Evolutionary conservation across 2,113 vertebrate species (phyloP).

Genomic region (Alosa alosa): DNA sequence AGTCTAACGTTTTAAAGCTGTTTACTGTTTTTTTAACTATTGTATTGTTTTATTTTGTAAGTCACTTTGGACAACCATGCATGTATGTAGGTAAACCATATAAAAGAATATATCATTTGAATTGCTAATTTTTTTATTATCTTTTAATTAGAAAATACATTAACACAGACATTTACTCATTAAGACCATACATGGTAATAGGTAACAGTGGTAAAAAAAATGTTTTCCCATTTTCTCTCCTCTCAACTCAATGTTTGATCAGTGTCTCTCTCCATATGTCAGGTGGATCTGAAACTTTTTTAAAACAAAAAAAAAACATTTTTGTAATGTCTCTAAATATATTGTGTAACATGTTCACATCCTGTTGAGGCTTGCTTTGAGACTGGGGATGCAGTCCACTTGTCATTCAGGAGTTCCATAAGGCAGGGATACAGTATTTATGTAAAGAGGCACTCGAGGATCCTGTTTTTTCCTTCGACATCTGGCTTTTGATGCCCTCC

Average conservation of each 20-base stretch:
- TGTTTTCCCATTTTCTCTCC: no score
- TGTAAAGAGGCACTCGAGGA: not conserved
- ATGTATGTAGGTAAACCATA: not conserved
- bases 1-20: no score
- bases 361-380: not conserved
- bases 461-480: not conserved
- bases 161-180: not conserved
- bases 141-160: not conserved
- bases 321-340: not conserved
- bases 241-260: not conserved
- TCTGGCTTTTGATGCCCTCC: conserved; percentile 6
- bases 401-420: not conserved
- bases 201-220: no score
- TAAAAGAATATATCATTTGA: not conserved
- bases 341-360: not conserved
- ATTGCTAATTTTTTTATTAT: not conserved
- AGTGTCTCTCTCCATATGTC: not conserved
- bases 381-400: not conserved
- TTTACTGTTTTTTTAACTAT: not conserved
- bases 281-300: not conserved
- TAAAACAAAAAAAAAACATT: not conserved
- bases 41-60: not conserved
- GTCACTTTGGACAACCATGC: no score
- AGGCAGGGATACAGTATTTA: not conserved
- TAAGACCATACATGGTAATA: not conserved